Percentiles rank a stretch among this genome's conserved stretches.
These are phyloP conservation scores for Gallinago nigripennis DNA, from an alignment of 2,797 vertebrate genomes.

Conservation along the genomic window DNA sequence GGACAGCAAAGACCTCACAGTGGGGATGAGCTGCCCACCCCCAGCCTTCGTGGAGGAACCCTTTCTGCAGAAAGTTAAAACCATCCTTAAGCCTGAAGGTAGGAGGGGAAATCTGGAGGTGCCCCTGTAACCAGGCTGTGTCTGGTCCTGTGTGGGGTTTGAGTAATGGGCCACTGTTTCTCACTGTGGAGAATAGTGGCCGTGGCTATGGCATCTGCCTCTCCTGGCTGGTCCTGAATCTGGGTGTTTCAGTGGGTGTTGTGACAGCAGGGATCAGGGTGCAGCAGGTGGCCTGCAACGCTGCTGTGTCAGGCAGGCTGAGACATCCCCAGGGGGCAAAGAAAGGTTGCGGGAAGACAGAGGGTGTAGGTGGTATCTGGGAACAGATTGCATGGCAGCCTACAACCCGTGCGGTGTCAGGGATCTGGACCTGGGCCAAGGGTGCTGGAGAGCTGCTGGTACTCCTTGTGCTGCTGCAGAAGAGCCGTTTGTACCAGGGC, in stretches of 20 bases:
- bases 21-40: conserved; percentile 97
- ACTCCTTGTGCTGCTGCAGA: accelerated
- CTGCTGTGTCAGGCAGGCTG: background rate
- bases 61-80: conserved; percentile 86
- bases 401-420: accelerated
- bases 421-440: background rate
- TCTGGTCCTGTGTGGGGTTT: accelerated
- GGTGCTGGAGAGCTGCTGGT: accelerated
- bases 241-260: background rate
- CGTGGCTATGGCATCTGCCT: accelerated
- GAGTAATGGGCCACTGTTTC: accelerated
- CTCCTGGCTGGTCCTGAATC: background rate
- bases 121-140: background rate
- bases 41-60: conserved; percentile 87
- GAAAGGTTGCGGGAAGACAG: background rate
- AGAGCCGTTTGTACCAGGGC: accelerated
- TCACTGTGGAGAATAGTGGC: background rate
- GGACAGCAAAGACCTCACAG: conserved; percentile 89
- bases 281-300: accelerated
- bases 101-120: background rate
- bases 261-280: background rate
- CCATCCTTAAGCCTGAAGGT: conserved; percentile 87
- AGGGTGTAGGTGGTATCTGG: background rate
- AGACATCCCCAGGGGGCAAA: accelerated
- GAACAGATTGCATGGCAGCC: background rate